These are phyloP conservation scores for Iselma pallidipennis DNA, from an alignment of 2,888 invertebrate genomes.

Conservation along the genomic window DNA sequence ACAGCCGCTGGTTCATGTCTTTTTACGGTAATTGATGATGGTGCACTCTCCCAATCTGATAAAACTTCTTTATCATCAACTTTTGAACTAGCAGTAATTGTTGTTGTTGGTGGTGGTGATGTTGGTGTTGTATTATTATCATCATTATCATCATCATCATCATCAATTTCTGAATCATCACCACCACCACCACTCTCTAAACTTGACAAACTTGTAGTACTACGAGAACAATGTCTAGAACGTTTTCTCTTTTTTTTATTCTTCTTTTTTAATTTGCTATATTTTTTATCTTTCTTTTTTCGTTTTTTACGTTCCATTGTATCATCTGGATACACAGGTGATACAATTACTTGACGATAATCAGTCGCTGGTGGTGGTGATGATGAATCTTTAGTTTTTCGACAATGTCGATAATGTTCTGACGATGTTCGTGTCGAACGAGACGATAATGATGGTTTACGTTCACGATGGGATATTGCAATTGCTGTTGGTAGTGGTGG, in stretches of 20 bases:
- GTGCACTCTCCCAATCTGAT: constrained; percentile 49
- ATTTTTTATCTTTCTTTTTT: constrained; percentile 74
- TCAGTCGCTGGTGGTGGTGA: constrained; percentile 46
- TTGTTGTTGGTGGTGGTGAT: constrained; percentile 32
- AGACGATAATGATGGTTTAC: constrained; percentile 54
- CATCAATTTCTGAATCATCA: constrained; percentile 52
- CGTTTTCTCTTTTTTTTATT: constrained; percentile 75
- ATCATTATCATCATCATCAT: no score
- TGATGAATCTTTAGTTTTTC: constrained; percentile 48
- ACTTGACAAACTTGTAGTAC: constrained; percentile 67
- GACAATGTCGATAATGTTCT: constrained; percentile 50
- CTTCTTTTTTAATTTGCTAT: constrained; percentile 67
- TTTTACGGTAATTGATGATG: constrained; percentile 35
- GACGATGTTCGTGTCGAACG: constrained; percentile 53
- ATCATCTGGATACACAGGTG: constrained; percentile 54
- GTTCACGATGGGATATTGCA: constrained; percentile 49
- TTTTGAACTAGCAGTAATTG: no score
- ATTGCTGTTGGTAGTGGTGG: constrained; percentile 38
- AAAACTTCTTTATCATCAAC: constrained; percentile 41
- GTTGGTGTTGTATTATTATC: no score
- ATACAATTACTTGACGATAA: constrained; percentile 37
- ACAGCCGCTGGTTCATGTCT: constrained; percentile 24
- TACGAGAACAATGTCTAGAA: constrained; percentile 67
- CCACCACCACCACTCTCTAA: constrained; percentile 51
- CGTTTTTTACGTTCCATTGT: constrained; percentile 60